These are phyloP conservation scores for Odontocolon sp. DNA, from an alignment of 2,888 invertebrate genomes.

Conservation along the genomic window DNA sequence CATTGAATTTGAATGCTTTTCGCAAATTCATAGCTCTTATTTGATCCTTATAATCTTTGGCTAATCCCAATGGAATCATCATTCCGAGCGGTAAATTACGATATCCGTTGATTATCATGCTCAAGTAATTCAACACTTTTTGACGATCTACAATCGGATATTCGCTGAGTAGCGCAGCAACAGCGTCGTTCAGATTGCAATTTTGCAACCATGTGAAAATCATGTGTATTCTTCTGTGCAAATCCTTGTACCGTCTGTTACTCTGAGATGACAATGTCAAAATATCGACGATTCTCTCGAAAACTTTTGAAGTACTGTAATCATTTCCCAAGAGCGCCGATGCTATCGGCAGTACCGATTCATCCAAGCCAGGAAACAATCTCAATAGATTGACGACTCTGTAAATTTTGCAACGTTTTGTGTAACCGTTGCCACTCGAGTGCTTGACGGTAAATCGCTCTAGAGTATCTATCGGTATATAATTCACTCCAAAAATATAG, in stretches of 20 bases:
- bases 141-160: constrained; percentile 83
- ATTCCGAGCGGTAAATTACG: constrained; percentile 83
- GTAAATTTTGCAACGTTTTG: constrained; percentile 87
- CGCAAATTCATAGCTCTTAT: constrained; percentile 29
- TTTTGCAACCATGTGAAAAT: constrained; percentile 89
- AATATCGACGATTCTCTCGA: constrained; percentile 87
- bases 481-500: constrained; percentile 91
- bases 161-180: constrained; percentile 85
- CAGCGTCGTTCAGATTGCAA: constrained; percentile 87
- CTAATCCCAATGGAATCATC: constrained; percentile 83
- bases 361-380: constrained; percentile 85
- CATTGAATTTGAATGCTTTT: constrained; percentile 66
- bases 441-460: constrained; percentile 80
- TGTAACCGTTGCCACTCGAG: constrained; percentile 73
- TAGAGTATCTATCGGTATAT: constrained; percentile 89
- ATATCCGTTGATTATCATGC: constrained; percentile 86
- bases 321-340: constrained; percentile 95
- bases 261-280: constrained; percentile 82
- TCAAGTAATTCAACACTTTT: constrained; percentile 83
- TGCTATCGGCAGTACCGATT: constrained; percentile 88
- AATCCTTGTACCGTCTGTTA: constrained; percentile 81
- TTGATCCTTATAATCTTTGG: constrained; percentile 54
- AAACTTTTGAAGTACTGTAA: constrained; percentile 87
- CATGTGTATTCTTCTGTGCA: constrained; percentile 87
- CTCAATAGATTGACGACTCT: constrained; percentile 86